phyloP scores from a whole-genome alignment of 2,797 vertebrate genomes.

The Oreonectes daqikongensis region DNA sequence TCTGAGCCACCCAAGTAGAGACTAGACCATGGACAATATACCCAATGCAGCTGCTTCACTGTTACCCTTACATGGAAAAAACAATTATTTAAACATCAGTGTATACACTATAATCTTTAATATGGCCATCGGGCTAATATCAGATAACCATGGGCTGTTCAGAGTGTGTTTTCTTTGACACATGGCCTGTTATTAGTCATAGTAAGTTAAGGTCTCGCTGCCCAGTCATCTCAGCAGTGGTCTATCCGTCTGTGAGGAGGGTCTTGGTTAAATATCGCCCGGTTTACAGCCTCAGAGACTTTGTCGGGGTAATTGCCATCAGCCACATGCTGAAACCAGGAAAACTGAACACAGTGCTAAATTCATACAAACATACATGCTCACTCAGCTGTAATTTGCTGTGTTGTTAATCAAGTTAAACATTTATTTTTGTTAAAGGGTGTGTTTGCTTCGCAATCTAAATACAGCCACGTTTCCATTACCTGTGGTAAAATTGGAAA shows the following conservation, averaged over 20 bases:
- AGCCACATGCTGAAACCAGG: conserved; percentile 21
- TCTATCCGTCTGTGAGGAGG: conserved; percentile 28
- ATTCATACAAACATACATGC: conserved; percentile 16
- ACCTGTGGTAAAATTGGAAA: not conserved
- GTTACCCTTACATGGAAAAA: conserved; percentile 36
- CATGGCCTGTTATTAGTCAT: conserved; percentile 49
- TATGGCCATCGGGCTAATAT: conserved; percentile 48
- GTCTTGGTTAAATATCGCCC: conserved; percentile 26
- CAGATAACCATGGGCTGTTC: conserved; percentile 32
- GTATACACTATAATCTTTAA: conserved; percentile 44
- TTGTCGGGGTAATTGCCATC: conserved; percentile 8
- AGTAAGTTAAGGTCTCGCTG: not conserved
- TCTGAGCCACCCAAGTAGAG: conserved; percentile 44
- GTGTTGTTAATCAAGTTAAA: conserved; percentile 1
- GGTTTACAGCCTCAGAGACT: conserved; percentile 10
- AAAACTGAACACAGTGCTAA: conserved; percentile 26
- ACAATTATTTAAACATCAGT: conserved; percentile 41
- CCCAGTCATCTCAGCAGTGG: conserved; percentile 35
- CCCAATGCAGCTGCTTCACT: not conserved
- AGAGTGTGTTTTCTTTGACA: conserved; percentile 56
- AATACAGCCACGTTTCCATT: not conserved
- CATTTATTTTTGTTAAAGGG: conserved; percentile 18
- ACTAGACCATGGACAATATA: conserved; percentile 9
- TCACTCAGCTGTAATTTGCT: conserved; percentile 33
- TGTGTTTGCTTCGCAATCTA: not conserved